Evolutionary conservation across 35 echinoderm and acorn worm species (phyloP).

Genomic region (Nesometra sesokonis): DNA sequence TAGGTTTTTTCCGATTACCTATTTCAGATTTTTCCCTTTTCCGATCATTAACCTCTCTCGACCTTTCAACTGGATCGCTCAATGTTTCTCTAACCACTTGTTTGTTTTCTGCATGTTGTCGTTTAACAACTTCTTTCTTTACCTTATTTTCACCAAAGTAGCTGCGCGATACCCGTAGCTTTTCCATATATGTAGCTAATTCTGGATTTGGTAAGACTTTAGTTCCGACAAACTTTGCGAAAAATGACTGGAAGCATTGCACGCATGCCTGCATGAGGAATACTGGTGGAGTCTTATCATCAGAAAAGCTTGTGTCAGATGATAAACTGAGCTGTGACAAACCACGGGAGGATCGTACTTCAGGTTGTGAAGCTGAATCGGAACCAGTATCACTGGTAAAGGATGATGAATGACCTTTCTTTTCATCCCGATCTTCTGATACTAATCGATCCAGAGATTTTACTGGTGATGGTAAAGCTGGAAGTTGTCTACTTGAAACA

Average conservation of each 20-base stretch:
- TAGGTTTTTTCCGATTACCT: neutral
- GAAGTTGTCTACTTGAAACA: neutral
- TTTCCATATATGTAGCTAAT: conserved; percentile 38
- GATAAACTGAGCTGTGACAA: conserved; percentile 39
- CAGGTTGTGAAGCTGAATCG: neutral
- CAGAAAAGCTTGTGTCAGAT: conserved; percentile 24
- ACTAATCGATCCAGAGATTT: neutral
- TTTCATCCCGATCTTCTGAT: neutral
- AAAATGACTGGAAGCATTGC: conserved; percentile 86
- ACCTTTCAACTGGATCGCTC: neutral
- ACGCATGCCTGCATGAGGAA: conserved; percentile 97
- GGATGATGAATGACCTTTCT: neutral
- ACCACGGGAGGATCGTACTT: neutral
- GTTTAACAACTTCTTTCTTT: conserved; percentile 3
- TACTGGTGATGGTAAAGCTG: neutral
- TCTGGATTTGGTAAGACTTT: conserved; percentile 79
- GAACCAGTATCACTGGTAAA: neutral
- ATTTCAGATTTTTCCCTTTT: neutral
- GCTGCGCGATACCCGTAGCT: conserved; percentile 14
- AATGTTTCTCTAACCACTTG: neutral
- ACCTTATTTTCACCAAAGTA: neutral
- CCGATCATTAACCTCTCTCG: neutral
- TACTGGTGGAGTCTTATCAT: conserved; percentile 67
- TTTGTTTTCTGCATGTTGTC: neutral
- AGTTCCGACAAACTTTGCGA: conserved; percentile 70